These are phyloP conservation scores for Tenebrio molitor DNA, from an alignment of 1,140 invertebrate genomes.

Conservation along the genomic window DNA sequence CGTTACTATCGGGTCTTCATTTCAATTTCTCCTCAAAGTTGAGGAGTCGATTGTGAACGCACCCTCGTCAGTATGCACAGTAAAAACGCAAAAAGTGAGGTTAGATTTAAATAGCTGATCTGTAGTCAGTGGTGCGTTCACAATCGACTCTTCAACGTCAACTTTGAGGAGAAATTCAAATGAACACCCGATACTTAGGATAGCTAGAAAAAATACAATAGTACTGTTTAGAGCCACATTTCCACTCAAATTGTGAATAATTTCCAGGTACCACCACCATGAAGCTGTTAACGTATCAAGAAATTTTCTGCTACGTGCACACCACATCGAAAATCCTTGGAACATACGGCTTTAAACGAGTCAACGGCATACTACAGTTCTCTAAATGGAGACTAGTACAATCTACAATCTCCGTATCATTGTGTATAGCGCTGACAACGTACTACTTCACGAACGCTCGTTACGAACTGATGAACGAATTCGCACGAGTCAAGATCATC, in stretches of 20 bases:
- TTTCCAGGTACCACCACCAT: background rate
- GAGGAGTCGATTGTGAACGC: too few relatives aligned
- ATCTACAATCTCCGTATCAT: background rate
- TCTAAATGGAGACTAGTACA: background rate
- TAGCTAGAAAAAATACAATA: background rate
- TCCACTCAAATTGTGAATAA: too few relatives aligned
- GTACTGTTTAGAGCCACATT: background rate
- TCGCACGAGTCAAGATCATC: background rate
- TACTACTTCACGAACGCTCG: background rate
- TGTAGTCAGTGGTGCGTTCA: too few relatives aligned
- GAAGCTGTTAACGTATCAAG: background rate
- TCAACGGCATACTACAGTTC: background rate
- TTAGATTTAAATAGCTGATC: too few relatives aligned
- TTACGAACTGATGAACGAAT: background rate
- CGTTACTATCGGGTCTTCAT: too few relatives aligned
- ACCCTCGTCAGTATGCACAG: too few relatives aligned
- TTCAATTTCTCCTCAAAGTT: too few relatives aligned
- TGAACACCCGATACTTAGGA: background rate
- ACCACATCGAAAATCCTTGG: background rate
- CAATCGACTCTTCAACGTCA: too few relatives aligned
- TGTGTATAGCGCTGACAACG: background rate
- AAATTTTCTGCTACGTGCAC: background rate
- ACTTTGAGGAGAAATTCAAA: too few relatives aligned
- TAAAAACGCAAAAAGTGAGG: too few relatives aligned
- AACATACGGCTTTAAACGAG: background rate